Evolutionary conservation across 2,888 invertebrate species (phyloP).

Genomic region (Anodontia alba): DNA sequence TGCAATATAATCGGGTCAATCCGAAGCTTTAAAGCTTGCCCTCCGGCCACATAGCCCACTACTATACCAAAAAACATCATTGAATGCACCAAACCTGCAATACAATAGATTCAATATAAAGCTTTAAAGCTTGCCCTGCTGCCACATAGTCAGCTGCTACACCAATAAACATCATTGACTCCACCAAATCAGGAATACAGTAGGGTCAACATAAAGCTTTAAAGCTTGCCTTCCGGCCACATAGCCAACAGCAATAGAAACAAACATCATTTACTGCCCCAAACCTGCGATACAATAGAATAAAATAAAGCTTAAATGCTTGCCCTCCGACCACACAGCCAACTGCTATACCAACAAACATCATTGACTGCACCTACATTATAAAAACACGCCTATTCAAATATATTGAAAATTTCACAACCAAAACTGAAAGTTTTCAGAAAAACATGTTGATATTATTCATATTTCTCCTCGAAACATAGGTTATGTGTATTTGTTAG

Average conservation of each 20-base stretch:
- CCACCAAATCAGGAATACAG: too few species aligned
- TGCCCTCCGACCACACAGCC: not conserved
- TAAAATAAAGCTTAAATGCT: not conserved
- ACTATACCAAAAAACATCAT: not conserved
- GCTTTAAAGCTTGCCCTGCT: not conserved
- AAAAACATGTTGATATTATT: too few species aligned
- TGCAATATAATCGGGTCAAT: not conserved
- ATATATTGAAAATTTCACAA: too few species aligned
- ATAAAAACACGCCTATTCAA: too few species aligned
- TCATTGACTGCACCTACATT: too few species aligned
- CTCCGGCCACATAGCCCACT: not conserved
- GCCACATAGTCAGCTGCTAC: not conserved
- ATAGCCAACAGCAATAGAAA: not conserved
- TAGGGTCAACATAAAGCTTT: slow-evolving; percentile 1
- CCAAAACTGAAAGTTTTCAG: too few species aligned
- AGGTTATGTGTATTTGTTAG: too few species aligned
- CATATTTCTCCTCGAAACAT: too few species aligned
- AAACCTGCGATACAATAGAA: too few species aligned
- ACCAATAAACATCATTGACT: not conserved
- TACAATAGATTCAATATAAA: not conserved
- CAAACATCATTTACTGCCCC: not conserved
- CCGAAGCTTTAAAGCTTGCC: not conserved
- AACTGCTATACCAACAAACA: not conserved
- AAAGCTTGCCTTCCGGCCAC: not conserved
- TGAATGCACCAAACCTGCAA: not conserved